Percentiles rank a stretch among this genome's conserved stretches.
Evolutionary conservation across 2,888 invertebrate genomes (phyloP).

Genomic region (Leucophenga maculata): DNA sequence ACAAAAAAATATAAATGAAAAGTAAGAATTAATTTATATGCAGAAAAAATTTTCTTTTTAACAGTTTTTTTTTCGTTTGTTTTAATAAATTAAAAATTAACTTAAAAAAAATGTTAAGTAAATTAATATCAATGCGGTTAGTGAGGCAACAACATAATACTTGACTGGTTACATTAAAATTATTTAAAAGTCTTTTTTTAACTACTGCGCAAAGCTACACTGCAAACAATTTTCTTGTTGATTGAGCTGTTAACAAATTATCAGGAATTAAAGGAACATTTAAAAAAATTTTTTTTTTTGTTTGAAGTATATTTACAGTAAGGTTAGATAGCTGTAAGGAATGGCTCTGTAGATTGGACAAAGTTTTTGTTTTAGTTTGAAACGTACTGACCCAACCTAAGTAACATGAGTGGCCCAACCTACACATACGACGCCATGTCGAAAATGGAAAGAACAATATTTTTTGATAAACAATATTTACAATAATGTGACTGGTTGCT

Average conservation of each 20-base stretch:
- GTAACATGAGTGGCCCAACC: too few species aligned
- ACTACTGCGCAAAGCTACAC: conserved; percentile 20
- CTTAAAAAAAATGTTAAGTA: conserved; percentile 10
- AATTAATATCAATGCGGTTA: conserved; percentile 22
- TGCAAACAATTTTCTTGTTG: background rate
- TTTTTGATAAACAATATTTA: too few species aligned
- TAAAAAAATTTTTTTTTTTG: background rate
- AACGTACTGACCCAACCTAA: too few species aligned
- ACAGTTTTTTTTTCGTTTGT: conserved; percentile 31
- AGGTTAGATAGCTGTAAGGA: too few species aligned
- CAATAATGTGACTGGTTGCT: too few species aligned
- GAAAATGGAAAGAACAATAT: too few species aligned
- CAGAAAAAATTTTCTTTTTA: conserved; percentile 29
- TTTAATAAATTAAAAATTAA: background rate
- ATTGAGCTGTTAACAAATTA: conserved; percentile 26
- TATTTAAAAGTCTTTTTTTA: background rate
- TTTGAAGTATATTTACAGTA: background rate
- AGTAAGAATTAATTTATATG: conserved; percentile 34
- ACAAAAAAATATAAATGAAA: conserved; percentile 47
- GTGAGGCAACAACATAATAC: conserved; percentile 19
- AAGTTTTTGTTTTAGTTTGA: too few species aligned
- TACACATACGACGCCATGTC: too few species aligned
- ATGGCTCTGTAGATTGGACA: too few species aligned
- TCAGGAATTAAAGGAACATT: background rate
- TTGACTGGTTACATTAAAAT: conserved; percentile 1